Conservation (phyloP, 2,888 invertebrate species). For the Ferrisia virgata region DNA sequence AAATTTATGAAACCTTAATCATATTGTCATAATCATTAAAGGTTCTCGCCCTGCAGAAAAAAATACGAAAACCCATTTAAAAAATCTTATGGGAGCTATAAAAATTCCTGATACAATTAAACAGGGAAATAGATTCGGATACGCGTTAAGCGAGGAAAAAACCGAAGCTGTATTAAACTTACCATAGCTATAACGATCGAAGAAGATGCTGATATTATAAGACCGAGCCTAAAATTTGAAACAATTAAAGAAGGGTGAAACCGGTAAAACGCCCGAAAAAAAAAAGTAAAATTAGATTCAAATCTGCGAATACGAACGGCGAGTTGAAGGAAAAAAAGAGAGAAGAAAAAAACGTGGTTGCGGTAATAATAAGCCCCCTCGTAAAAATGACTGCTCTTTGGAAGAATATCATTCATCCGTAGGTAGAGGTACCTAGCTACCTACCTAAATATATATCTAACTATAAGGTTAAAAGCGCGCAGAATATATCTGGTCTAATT, state of each 20-base stretch:
- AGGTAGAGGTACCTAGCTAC: too few species aligned
- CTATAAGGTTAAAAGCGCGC: constrained; percentile 29
- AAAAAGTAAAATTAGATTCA: constrained; percentile 42
- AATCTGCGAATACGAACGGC: constrained; percentile 6
- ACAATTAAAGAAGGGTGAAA: constrained; percentile 44
- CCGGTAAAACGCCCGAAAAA: constrained; percentile 36
- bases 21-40: constrained; percentile 46
- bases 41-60: not conserved
- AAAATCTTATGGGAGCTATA: constrained; percentile 46
- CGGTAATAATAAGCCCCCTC: constrained; percentile 32
- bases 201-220: constrained; percentile 42
- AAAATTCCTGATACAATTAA: constrained; percentile 46
- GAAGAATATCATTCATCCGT: constrained; percentile 44
- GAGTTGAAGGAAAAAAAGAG: too few species aligned
- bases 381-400: constrained; percentile 34
- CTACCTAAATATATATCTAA: too few species aligned
- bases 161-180: constrained; percentile 43
- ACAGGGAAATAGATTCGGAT: constrained; percentile 40
- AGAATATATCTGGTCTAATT: constrained; percentile 36
- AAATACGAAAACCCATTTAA: constrained; percentile 42
- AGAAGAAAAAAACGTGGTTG: not conserved
- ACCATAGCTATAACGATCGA: constrained; percentile 43
- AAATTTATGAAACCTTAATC: constrained; percentile 46
- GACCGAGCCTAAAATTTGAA: constrained; percentile 42
- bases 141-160: constrained; percentile 1